These are phyloP conservation scores for Strigamia crassipes DNA, from an alignment of 2,888 invertebrate genomes.

Conservation along the genomic window DNA sequence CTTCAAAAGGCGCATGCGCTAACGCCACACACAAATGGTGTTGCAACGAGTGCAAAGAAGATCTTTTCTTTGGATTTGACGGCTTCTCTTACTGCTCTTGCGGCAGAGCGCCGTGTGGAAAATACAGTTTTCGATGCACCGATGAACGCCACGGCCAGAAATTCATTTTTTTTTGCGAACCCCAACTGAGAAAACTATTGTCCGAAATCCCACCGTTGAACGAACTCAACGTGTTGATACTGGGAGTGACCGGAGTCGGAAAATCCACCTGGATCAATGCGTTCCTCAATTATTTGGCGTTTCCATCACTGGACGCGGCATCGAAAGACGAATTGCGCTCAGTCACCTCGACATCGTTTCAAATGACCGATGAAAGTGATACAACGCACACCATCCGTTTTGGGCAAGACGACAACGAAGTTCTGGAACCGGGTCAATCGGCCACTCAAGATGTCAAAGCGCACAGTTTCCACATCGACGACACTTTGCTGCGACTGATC, in stretches of 20 bases:
- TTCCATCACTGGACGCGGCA: slow-evolving; percentile 43
- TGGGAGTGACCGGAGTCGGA: slow-evolving; percentile 49
- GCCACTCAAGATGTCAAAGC: slow-evolving; percentile 38
- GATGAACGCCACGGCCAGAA: neutral
- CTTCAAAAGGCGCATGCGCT: neutral
- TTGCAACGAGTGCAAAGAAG: neutral
- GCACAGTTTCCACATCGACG: slow-evolving; percentile 32
- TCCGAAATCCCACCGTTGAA: neutral
- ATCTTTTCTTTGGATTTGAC: neutral
- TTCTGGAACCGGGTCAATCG: slow-evolving; percentile 14
- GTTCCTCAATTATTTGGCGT: slow-evolving; percentile 46
- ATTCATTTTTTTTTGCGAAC: no score
- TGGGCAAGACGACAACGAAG: slow-evolving; percentile 18
- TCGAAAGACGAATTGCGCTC: neutral
- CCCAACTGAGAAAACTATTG: neutral
- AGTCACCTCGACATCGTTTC: slow-evolving; percentile 26
- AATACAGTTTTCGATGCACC: neutral
- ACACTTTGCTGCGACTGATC: slow-evolving; percentile 50
- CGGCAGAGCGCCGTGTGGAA: neutral
- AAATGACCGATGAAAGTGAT: slow-evolving; percentile 27
- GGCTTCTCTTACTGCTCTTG: neutral
- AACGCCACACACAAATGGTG: neutral
- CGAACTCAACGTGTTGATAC: slow-evolving; percentile 41
- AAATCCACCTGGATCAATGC: slow-evolving; percentile 49
- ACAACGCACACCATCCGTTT: slow-evolving; percentile 5